Conservation (phyloP, 2,797 vertebrate species). For the Chrysolophus pictus region DNA sequence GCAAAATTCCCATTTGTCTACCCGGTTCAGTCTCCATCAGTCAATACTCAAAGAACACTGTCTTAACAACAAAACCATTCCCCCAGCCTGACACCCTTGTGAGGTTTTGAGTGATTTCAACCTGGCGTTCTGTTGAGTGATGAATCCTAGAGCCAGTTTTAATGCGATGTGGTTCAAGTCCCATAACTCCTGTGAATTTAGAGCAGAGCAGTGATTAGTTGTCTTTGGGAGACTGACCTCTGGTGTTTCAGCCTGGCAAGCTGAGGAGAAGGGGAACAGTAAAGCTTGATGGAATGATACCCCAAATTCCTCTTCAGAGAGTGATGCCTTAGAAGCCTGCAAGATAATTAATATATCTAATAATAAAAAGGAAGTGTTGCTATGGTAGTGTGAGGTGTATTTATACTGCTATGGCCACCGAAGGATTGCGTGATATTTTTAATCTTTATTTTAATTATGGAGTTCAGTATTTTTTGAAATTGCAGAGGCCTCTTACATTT, state of each 20-base stretch:
- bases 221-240: slow-evolving; percentile 62
- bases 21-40: background rate
- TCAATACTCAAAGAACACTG: background rate
- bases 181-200: slow-evolving; percentile 47
- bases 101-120: background rate
- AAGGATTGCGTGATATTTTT: slow-evolving; percentile 62
- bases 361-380: slow-evolving; percentile 40
- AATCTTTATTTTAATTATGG: slow-evolving; percentile 70
- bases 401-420: slow-evolving; percentile 17
- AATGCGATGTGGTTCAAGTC: background rate
- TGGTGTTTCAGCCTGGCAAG: slow-evolving; percentile 39
- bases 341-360: slow-evolving; percentile 58
- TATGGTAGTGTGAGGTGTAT: slow-evolving; percentile 34
- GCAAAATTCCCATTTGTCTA: background rate
- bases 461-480: slow-evolving; percentile 25
- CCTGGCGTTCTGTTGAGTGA: background rate
- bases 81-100: background rate
- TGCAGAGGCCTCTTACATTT: slow-evolving; percentile 2
- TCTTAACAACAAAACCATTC: background rate
- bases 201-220: slow-evolving; percentile 38
- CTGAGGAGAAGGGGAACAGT: slow-evolving; percentile 14
- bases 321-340: slow-evolving; percentile 51
- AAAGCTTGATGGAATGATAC: background rate
- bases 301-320: background rate
- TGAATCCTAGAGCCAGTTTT: background rate